Evolutionary conservation across 2,888 invertebrate species (phyloP).

Genomic region (Euplagia quadripunctaria): DNA sequence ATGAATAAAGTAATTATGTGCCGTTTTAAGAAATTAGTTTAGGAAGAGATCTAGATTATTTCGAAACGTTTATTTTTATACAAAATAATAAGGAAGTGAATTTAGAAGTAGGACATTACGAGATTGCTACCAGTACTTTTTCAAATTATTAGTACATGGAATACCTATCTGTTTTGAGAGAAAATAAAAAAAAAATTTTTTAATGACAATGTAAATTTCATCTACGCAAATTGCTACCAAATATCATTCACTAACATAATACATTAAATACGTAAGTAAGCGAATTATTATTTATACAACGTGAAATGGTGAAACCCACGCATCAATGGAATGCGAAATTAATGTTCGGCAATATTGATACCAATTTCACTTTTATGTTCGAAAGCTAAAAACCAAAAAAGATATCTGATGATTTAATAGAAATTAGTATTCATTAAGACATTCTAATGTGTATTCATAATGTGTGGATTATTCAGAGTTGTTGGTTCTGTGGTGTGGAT

Average conservation of each 20-base stretch:
- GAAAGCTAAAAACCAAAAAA: conserved; percentile 41
- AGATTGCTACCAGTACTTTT: background rate
- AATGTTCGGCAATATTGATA: conserved; percentile 51
- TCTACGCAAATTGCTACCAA: background rate
- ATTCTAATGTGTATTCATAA: conserved; percentile 11
- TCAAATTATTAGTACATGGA: background rate
- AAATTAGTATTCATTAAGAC: conserved; percentile 28
- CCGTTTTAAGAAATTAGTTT: background rate
- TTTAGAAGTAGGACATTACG: background rate
- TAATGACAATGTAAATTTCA: background rate
- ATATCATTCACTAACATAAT: conserved; percentile 24
- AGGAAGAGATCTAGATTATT: background rate
- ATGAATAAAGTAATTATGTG: background rate
- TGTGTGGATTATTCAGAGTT: conserved; percentile 11
- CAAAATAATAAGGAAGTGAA: background rate
- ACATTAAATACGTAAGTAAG: conserved; percentile 42
- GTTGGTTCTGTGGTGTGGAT: conserved; percentile 22
- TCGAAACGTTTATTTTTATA: background rate
- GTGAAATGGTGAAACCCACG: conserved; percentile 46
- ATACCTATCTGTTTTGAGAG: background rate
- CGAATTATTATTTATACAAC: conserved; percentile 26
- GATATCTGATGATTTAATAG: conserved; percentile 36
- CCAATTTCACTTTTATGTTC: conserved; percentile 55
- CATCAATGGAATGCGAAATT: conserved; percentile 54
- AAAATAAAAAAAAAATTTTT: background rate